A percentile compares a stretch with the other conserved stretches of the same genome.
phyloP scores from a whole-genome alignment of 2,113 vertebrate genomes.

The Hassar affinis region DNA sequence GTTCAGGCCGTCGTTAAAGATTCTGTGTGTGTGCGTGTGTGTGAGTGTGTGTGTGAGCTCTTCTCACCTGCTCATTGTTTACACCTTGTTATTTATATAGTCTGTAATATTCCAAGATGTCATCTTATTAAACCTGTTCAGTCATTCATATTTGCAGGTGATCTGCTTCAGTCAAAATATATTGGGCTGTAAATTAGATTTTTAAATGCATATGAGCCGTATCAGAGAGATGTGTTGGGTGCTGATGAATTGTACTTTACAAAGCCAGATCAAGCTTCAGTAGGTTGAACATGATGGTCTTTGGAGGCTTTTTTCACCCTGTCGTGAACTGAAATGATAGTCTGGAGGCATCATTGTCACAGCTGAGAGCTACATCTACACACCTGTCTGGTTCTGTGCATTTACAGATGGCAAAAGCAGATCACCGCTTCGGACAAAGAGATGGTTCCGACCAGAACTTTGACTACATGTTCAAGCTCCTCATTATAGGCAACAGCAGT shows the following conservation, averaged over 20 bases:
- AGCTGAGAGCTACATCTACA: neutral
- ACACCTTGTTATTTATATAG: neutral
- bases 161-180: neutral
- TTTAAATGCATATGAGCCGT: neutral
- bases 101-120: neutral
- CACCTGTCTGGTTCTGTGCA: slow-evolving; percentile 53
- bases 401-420: slow-evolving; percentile 92
- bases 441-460: slow-evolving; percentile 98
- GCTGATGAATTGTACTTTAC: neutral
- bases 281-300: neutral
- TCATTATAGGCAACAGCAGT: slow-evolving; percentile 97
- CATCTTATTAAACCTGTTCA: slow-evolving; percentile 16
- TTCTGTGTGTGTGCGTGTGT: neutral
- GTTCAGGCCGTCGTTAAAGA: neutral
- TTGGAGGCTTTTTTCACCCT: neutral
- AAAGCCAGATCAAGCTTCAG: neutral
- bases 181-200: neutral
- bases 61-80: slow-evolving; percentile 16
- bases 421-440: slow-evolving; percentile 86
- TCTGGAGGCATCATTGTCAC: neutral
- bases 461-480: slow-evolving; percentile 98
- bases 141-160: neutral
- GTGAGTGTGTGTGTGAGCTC: neutral
- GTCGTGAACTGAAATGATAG: slow-evolving; percentile 7
- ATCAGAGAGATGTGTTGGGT: neutral